Conservation (phyloP, 2,113 vertebrate genomes). For the Antechinus stuartii region DNA sequence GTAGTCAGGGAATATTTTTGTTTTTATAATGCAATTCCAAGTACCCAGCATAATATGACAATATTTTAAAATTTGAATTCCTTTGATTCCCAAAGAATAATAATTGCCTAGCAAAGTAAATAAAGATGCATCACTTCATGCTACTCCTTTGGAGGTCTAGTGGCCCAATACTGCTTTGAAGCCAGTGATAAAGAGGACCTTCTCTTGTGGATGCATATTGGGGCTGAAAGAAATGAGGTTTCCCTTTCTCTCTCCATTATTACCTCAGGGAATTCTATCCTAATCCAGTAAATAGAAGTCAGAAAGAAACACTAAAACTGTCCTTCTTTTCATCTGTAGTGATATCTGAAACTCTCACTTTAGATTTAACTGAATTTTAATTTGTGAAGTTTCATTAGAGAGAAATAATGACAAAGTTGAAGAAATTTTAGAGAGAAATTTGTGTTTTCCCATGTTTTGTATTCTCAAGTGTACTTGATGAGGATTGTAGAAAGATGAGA, state of each 20-base stretch:
- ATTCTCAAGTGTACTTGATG: conserved; percentile 47
- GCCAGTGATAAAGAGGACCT: background rate
- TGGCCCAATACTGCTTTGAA: background rate
- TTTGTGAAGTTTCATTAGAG: conserved; percentile 51
- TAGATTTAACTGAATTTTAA: background rate
- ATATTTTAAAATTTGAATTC: background rate
- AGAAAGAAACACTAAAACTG: background rate
- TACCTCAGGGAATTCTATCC: background rate
- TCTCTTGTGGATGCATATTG: background rate
- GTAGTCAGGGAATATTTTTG: background rate
- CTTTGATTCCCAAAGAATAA: background rate
- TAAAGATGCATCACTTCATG: background rate
- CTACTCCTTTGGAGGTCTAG: background rate
- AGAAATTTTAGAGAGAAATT: conserved; percentile 1
- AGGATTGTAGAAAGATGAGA: conserved; percentile 51
- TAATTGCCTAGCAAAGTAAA: background rate
- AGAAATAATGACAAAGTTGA: background rate
- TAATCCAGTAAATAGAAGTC: background rate
- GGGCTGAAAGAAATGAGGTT: background rate
- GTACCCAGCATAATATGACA: background rate
- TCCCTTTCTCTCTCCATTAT: background rate
- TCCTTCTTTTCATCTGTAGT: background rate
- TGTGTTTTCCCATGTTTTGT: background rate
- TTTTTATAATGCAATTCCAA: background rate
- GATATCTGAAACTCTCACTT: background rate